These are phyloP conservation scores for Agonum fuliginosum DNA, from an alignment of 2,888 invertebrate genomes.

Conservation along the genomic window DNA sequence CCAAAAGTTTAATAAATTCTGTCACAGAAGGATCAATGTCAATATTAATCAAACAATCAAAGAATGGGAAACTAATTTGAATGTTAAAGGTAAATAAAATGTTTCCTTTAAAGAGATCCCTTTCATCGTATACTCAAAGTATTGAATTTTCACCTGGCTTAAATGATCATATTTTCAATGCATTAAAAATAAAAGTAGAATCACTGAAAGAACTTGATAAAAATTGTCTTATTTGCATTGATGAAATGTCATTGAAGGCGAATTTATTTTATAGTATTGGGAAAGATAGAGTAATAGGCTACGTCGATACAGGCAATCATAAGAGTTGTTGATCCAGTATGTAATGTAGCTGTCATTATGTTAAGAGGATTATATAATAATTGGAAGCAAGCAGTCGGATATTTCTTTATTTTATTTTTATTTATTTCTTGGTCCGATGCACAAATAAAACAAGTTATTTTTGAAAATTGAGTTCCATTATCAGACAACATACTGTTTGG, in stretches of 20 bases:
- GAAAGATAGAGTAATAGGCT: constrained; percentile 11
- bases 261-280: constrained; percentile 32
- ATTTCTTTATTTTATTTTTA: neutral
- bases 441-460: neutral
- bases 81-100: neutral
- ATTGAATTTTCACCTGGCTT: neutral
- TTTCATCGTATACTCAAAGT: neutral
- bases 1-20: constrained; percentile 27
- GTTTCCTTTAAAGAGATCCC: constrained; percentile 1
- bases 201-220: neutral
- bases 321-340: constrained; percentile 2
- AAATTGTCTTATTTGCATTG: neutral
- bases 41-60: too few relatives aligned
- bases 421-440: neutral
- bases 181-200: neutral
- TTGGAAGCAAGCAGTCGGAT: constrained; percentile 22
- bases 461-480: too few relatives aligned
- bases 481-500: too few relatives aligned
- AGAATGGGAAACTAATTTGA: too few relatives aligned
- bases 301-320: neutral
- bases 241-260: constrained; percentile 18
- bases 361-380: neutral
- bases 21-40: neutral
- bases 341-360: constrained; percentile 9
- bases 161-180: neutral